phyloP scores from a whole-genome alignment of 2,797 vertebrate species.

The Coracias cyanogaster region DNA sequence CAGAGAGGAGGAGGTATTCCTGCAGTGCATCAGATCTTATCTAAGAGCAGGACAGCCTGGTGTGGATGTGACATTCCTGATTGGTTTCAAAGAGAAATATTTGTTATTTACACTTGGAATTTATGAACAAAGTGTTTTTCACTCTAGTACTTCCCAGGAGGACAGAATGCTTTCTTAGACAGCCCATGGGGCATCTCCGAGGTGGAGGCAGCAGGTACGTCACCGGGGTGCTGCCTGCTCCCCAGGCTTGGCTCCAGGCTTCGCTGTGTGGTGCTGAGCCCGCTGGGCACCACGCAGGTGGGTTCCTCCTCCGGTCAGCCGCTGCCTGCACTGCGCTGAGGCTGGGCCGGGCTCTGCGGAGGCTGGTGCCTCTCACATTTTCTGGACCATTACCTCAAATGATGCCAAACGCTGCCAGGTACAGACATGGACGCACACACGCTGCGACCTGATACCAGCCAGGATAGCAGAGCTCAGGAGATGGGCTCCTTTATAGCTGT shows the following conservation, averaged over 20 bases:
- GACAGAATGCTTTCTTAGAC: neutral
- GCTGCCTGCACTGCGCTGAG: rapidly evolving
- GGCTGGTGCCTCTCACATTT: neutral
- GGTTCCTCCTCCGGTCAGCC: rapidly evolving
- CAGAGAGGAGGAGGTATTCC: neutral
- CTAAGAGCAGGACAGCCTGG: neutral
- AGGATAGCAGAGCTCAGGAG: neutral
- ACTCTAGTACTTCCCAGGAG: neutral
- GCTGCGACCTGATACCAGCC: rapidly evolving
- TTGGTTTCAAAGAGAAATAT: neutral
- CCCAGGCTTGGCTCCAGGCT: rapidly evolving
- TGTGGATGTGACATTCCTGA: neutral
- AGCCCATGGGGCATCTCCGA: neutral
- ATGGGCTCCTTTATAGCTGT: neutral
- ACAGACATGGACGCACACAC: rapidly evolving
- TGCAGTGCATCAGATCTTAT: neutral
- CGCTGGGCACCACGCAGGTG: rapidly evolving
- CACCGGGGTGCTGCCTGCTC: neutral
- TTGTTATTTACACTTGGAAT: neutral
- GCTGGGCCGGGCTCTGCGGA: neutral
- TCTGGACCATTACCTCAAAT: neutral
- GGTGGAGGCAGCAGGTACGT: neutral
- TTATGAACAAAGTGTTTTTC: neutral
- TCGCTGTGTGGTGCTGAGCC: neutral
- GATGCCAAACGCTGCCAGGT: neutral